Conservation (phyloP, 2,797 vertebrate genomes). For the Prionace glauca region DNA sequence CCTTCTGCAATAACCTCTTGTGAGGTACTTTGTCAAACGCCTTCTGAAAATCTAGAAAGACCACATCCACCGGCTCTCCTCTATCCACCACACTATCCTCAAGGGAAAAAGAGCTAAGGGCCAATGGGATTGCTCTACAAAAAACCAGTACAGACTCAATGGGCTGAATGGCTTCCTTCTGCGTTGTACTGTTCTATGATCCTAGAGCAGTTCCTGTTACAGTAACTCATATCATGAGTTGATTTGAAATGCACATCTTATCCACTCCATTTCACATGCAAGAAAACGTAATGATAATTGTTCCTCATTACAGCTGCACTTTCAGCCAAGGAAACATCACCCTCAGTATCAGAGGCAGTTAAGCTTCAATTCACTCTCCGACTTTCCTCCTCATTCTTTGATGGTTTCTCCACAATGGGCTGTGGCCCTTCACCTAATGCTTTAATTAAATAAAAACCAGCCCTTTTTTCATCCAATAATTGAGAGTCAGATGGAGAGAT, state of each 20-base stretch:
- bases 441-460: not conserved
- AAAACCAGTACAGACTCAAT: not conserved
- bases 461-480: not conserved
- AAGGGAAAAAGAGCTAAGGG: not conserved
- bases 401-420: not conserved
- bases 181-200: not conserved
- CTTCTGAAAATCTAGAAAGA: too few species aligned
- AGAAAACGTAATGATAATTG: not conserved
- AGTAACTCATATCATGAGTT: not conserved
- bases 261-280: conserved; percentile 1
- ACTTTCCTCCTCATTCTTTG: not conserved
- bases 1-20: too few species aligned
- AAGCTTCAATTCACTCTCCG: not conserved
- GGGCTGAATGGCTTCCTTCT: not conserved
- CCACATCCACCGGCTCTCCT: too few species aligned
- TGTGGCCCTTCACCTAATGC: not conserved
- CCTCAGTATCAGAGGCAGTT: not conserved
- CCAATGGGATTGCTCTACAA: not conserved
- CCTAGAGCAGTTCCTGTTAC: not conserved
- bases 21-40: too few species aligned
- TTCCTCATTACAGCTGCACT: not conserved
- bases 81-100: too few species aligned
- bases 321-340: not conserved
- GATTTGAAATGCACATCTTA: not conserved
- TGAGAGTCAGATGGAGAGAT: not conserved